A percentile compares a stretch with the other conserved stretches of the same genome.
Conservation (phyloP, 92 coral and sea anemone genomes). For the Muricea muricata region DNA sequence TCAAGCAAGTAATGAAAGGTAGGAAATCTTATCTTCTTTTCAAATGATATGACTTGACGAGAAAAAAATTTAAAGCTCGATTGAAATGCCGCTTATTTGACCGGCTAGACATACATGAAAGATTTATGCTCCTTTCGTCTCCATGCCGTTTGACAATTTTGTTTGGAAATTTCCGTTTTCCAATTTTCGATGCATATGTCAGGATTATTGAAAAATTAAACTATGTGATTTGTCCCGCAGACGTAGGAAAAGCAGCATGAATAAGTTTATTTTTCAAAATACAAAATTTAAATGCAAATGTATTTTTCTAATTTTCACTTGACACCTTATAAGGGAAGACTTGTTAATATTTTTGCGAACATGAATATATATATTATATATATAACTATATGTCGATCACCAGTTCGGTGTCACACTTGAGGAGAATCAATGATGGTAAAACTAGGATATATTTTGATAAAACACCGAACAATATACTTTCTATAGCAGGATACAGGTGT, state of each 20-base stretch:
- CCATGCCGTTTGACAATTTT: neutral
- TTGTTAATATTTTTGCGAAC: neutral
- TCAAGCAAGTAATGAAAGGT: conserved; percentile 28
- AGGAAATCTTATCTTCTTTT: neutral
- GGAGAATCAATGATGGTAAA: too few species aligned
- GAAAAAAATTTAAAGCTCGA: neutral
- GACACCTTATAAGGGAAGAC: neutral
- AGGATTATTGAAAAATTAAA: neutral
- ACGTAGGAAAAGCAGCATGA: neutral
- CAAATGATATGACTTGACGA: neutral
- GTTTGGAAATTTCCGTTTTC: neutral
- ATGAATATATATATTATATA: too few species aligned
- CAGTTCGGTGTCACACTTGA: too few species aligned
- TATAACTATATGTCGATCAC: too few species aligned
- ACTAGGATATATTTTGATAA: too few species aligned
- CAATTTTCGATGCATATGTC: neutral
- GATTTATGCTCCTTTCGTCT: neutral
- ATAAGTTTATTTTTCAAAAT: neutral
- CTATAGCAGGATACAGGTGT: neutral
- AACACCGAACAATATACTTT: too few species aligned
- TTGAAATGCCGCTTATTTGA: neutral
- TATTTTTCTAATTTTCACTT: neutral
- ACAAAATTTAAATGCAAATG: neutral
- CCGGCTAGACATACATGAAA: neutral
- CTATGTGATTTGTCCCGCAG: neutral